Evolutionary conservation across 2,888 invertebrate genomes (phyloP), one percentile per base, ranked within the genome.

Genomic region (Callosobruchus maculatus): DNA sequence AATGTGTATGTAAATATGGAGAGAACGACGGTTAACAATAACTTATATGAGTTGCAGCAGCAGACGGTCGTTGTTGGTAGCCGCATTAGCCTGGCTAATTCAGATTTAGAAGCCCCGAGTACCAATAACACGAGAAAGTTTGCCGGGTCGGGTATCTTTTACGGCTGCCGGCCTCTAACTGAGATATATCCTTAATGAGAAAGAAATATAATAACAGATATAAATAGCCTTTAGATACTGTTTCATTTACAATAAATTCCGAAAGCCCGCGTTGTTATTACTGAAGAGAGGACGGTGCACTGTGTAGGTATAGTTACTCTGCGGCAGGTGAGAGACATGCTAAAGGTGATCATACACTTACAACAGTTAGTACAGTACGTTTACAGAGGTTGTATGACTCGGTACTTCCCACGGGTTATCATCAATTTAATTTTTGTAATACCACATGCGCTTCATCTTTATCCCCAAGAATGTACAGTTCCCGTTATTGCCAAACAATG

Each of bases 171-270:
- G 26, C 26, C 72, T 73, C 80, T 84, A 84, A 84, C 83, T 82
- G 81, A 84, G 83, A 84, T 84, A 82, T 84, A 83, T 83, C 81
- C 82, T 74, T 84, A 84, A 84, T 84, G 84, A 84, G 83, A 83
- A 84, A 83, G 83, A 84, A 83, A 83, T 84, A 83, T 83, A 84
- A 84, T 83, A 83, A 84, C 83, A 82, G 82, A 84, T 83, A 85
- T 85, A 85, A 84, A 85, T 85, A 84, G 84, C 83, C 83, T 85
- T 84, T 85, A 84, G 84, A 84, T 84, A 84, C 84, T 83, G 85
- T 85, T 85, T 84, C 85, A 84, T 85, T 85, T 84, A 84, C 85
- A 84, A 85, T 85, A 84, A 84, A 85, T 85, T 84, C 68, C 4
- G 20, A 22, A 21, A 68, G 68, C 68, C 21, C 68, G 21, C 21